These are phyloP conservation scores for Ophion obscuratus DNA, from an alignment of 2,888 invertebrate species.

Conservation along the genomic window DNA sequence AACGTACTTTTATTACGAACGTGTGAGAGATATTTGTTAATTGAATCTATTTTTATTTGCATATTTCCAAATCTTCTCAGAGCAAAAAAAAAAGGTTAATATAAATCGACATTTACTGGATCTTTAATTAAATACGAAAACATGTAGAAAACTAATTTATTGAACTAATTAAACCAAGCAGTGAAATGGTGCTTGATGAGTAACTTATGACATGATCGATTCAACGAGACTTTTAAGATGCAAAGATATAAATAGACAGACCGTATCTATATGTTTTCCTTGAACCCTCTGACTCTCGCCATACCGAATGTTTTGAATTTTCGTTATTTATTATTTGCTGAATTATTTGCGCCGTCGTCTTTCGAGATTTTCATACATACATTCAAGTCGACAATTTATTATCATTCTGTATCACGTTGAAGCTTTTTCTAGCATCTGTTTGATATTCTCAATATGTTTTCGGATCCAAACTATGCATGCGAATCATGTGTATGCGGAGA, in stretches of 20 bases:
- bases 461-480: background rate
- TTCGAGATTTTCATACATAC: background rate
- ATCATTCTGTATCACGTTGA: background rate
- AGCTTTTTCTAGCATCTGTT: background rate
- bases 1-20: too few species aligned
- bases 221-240: background rate
- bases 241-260: background rate
- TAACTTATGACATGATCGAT: background rate
- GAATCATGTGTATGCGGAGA: background rate
- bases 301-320: background rate
- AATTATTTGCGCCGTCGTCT: conserved; percentile 7
- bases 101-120: too few species aligned
- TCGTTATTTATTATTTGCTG: background rate
- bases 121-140: too few species aligned
- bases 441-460: background rate
- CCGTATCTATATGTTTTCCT: too few species aligned
- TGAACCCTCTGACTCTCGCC: background rate
- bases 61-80: too few species aligned
- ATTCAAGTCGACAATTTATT: background rate
- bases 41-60: too few species aligned
- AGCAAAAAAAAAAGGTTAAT: too few species aligned
- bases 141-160: too few species aligned
- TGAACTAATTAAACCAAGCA: too few species aligned
- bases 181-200: background rate
- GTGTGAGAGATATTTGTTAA: too few species aligned